Evolutionary conservation across 64 coral and sea anemone genomes (phyloP).

Genomic region (Montipora foliosa): DNA sequence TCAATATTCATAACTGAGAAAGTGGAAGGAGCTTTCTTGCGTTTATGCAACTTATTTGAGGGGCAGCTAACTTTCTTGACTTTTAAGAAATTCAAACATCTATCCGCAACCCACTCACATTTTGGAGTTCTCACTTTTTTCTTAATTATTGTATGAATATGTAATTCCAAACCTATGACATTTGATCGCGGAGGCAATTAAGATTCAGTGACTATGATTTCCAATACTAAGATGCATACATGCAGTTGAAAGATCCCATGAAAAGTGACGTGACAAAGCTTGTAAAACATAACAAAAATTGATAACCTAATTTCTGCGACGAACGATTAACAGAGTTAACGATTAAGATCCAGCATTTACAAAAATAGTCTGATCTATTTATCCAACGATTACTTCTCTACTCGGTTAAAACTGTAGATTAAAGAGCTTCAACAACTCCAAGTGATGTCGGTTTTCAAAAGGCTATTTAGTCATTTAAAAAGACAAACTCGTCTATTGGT

Average conservation of each 20-base stretch:
- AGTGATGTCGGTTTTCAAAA: neutral
- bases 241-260: neutral
- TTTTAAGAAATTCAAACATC: too few relatives aligned
- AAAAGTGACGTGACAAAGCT: neutral
- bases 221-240: neutral
- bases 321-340: neutral
- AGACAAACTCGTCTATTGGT: neutral
- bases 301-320: neutral
- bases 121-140: too few relatives aligned
- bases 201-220: neutral
- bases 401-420: neutral
- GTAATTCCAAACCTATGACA: neutral
- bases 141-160: too few relatives aligned
- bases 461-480: neutral
- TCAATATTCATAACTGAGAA: too few relatives aligned
- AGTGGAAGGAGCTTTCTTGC: too few relatives aligned
- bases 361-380: slow-evolving; percentile 28
- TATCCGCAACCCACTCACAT: too few relatives aligned
- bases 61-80: too few relatives aligned
- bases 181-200: neutral
- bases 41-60: too few relatives aligned
- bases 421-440: neutral
- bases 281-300: slow-evolving; percentile 20
- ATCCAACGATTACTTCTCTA: neutral
- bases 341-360: neutral